phyloP scores from a whole-genome alignment of 2,797 vertebrate genomes.

The Acipenser ruthenus region DNA sequence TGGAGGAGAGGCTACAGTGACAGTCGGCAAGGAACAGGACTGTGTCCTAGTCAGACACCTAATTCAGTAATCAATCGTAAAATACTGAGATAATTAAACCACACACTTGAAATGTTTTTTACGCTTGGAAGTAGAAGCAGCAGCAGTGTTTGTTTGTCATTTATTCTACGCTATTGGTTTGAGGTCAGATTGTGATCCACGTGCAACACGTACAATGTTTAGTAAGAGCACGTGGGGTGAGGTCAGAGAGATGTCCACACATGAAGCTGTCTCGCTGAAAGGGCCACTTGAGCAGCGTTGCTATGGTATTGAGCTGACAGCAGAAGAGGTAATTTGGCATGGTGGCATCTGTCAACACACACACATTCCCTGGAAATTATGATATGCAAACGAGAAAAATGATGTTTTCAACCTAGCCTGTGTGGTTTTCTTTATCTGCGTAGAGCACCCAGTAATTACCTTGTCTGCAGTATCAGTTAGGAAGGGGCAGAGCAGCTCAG shows the following conservation, averaged over 20 bases:
- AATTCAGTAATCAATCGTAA: too few relatives aligned
- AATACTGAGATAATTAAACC: too few relatives aligned
- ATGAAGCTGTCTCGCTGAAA: neutral
- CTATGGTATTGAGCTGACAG: slow-evolving; percentile 1
- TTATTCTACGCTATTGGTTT: neutral
- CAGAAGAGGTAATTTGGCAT: neutral
- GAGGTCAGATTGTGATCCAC: neutral
- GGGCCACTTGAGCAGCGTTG: neutral
- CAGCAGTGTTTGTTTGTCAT: too few relatives aligned
- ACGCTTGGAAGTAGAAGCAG: too few relatives aligned
- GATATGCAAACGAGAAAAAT: neutral
- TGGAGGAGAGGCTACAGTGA: too few relatives aligned
- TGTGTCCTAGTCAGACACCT: too few relatives aligned
- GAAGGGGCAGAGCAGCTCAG: too few relatives aligned
- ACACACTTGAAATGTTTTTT: too few relatives aligned
- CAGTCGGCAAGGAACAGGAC: too few relatives aligned
- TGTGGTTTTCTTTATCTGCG: neutral
- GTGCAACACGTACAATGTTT: neutral
- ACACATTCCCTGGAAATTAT: neutral
- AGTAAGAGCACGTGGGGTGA: neutral
- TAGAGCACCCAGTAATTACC: too few relatives aligned
- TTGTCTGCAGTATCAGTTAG: too few relatives aligned
- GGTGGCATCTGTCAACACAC: neutral
- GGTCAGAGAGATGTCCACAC: neutral
- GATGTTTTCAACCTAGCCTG: neutral